Base-by-base conservation (phyloP, 2,113 vertebrate species). In the Tursiops truncatus region DNA sequence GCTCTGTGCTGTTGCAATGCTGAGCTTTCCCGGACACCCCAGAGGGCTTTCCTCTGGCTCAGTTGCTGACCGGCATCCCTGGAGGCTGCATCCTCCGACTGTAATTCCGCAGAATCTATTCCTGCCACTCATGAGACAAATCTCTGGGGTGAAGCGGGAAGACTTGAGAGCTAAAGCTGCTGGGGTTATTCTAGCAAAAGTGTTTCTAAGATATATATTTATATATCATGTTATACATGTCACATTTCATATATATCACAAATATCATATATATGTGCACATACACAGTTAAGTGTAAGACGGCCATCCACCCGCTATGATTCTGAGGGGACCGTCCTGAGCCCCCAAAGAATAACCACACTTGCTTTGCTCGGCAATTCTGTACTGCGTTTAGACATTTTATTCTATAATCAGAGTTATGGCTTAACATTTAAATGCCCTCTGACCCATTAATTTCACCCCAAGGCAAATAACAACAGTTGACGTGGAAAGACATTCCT, bases 11-110 rank as follows among this genome's bases (percentile, higher is more conserved):
- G 15, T 18, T 23, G 36, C 56, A 2, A 12, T 1, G 23, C 8
- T 5, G 17, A 23, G 68, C 4, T 14, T 67, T 81, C 13, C 11
- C 8, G 0, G 0, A 31, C 6, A 0, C 0, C 9, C 73, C 6
- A 0, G 0, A 36, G 11, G 74, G 36, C 71, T 62, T 0, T 4
- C 36, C 70, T 53, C 9, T 2, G 62, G 58, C 36, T 80, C 84
- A 38, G 50, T 4, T 65, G 44, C 47, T 36, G 58, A 14, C 60
- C 23, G 63, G 50, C 17, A 0, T 60, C 28, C 26, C 13, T 53
- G 38, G 5, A 13, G 80, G 28, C 83, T 47, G 53, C 47, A 13
- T 89, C 38, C 8, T n/a, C 84, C 70, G 44, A 67, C 0, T 0
- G 0, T 21, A 10, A 33, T 26, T 80, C 71, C 36, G 21, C 15